Evolutionary conservation across 2,113 vertebrate species (phyloP), one percentile per base, ranked within the genome.

Genomic region (Acrocephalus arundinaceus): DNA sequence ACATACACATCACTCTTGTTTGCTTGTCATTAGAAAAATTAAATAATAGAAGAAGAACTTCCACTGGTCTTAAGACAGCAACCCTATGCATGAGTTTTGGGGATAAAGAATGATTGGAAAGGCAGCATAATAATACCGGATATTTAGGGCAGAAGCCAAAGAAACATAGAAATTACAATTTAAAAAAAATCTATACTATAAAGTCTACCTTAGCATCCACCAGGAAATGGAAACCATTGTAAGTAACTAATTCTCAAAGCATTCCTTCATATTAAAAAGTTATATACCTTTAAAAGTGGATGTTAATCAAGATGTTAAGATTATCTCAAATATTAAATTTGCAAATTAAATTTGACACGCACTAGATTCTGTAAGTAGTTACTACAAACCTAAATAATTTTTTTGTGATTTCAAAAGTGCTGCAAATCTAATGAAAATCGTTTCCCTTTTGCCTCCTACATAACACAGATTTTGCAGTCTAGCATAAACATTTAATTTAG

Each of bases 1-100:
- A 55, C n/a, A 27, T 76, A 54, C 70, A 95, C 95, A 95, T 96
- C 54, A 96, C 30, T 96, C 95, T 97, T 97, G 51, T 73, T 94
- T 94, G 67, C 92, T 94, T 96, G 95, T 97, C 94, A 94, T 35
- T 80, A 67, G 85, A 93, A 90, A 93, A 86, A 95, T 79, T 86
- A 95, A 95, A 88, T 94, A 90, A 95, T 92, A 85, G 72, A 89
- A 95, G 79, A 93, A 76, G 65, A 91, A 87, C 82, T 91, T 87
- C 68, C 51, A 55, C 72, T 80, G 58, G 14, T 72, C 63, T 94
- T 77, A 86, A 88, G 71, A 74, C 31, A 94, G 24, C 23, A 85
- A 37, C 25, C 17, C 33, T 51, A 0, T 48, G 23, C 45, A 9
- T 67, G 52, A 61, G 39, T 67, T 94, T 88, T 74, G n/a, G 19